phyloP scores from a whole-genome alignment of 2,797 vertebrate species.

The Hemibagrus guttatus region DNA sequence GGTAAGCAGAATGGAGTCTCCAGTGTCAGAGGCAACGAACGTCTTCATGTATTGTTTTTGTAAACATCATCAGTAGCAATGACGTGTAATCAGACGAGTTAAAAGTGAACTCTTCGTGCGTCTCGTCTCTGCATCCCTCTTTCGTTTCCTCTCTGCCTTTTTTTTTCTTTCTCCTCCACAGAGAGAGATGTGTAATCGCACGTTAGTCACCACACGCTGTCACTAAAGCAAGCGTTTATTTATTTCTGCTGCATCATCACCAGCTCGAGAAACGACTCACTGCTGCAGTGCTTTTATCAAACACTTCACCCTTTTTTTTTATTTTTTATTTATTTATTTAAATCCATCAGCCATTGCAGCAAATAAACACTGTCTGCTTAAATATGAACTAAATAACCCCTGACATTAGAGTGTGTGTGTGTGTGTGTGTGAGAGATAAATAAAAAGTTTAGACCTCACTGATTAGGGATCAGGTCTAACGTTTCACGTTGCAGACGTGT shows the following conservation, averaged over 20 bases:
- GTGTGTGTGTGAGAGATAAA: not conserved
- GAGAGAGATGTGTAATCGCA: not conserved
- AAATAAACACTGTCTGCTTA: not conserved
- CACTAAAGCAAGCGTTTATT: not conserved
- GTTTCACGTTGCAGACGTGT: not conserved
- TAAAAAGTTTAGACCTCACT: not conserved
- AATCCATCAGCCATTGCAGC: not conserved
- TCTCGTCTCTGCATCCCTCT: not conserved
- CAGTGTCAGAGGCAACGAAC: not conserved
- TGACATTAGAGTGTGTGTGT: not conserved
- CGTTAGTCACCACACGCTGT: not conserved
- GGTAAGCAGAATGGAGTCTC: not conserved
- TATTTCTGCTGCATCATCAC: not conserved
- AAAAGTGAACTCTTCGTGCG: not conserved
- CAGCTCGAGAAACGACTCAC: not conserved
- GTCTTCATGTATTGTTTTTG: not conserved
- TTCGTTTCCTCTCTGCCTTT: not conserved
- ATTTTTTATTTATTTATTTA: not conserved
- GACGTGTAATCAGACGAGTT: not conserved
- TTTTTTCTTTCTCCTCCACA: not conserved
- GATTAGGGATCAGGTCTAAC: not conserved
- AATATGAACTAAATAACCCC: conserved; percentile 3
- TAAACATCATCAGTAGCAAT: too few relatives aligned
- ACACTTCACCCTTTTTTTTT: not conserved
- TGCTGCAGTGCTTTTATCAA: not conserved